Evolutionary conservation across 2,797 vertebrate species (phyloP).

Genomic region (Acipenser oxyrinchus): DNA sequence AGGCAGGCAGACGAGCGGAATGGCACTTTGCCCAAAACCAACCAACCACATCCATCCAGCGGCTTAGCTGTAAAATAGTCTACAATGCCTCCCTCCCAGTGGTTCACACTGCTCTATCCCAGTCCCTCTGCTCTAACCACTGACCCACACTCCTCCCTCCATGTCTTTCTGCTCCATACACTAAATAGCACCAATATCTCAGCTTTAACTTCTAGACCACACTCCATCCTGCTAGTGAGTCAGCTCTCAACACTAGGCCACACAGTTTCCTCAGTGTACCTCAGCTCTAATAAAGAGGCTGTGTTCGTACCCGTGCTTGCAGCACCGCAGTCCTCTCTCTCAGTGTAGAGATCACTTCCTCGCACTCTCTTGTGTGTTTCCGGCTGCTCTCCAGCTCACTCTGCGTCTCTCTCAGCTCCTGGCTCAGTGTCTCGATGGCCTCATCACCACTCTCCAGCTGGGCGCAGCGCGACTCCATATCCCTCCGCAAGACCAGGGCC

Average conservation of each 20-base stretch:
- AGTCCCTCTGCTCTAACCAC: background rate
- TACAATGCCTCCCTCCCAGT: too few relatives aligned
- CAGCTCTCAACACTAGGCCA: conserved; percentile 21
- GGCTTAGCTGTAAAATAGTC: too few relatives aligned
- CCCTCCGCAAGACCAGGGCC: conserved; percentile 28
- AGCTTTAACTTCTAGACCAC: too few relatives aligned
- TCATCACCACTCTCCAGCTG: conserved; percentile 28
- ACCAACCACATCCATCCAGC: too few relatives aligned
- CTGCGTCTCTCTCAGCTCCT: conserved; percentile 41
- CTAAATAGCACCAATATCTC: conserved; percentile 12
- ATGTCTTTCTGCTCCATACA: conserved; percentile 41
- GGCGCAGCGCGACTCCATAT: conserved; percentile 37
- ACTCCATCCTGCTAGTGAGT: background rate
- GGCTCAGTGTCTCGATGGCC: conserved; percentile 32
- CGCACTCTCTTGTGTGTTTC: conserved; percentile 40
- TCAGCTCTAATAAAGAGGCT: too few relatives aligned
- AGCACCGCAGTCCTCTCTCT: conserved; percentile 39
- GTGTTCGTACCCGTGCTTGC: conserved; percentile 5
- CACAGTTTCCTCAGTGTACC: conserved; percentile 20
- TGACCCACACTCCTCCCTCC: conserved; percentile 22
- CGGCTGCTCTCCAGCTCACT: conserved; percentile 41
- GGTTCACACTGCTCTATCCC: too few relatives aligned
- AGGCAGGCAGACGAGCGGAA: conserved; percentile 21
- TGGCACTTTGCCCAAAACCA: conserved; percentile 23
- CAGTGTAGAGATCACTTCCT: conserved; percentile 47